These are phyloP conservation scores for Platalea minor DNA, from an alignment of 2,797 vertebrate genomes.

Conservation along the genomic window DNA sequence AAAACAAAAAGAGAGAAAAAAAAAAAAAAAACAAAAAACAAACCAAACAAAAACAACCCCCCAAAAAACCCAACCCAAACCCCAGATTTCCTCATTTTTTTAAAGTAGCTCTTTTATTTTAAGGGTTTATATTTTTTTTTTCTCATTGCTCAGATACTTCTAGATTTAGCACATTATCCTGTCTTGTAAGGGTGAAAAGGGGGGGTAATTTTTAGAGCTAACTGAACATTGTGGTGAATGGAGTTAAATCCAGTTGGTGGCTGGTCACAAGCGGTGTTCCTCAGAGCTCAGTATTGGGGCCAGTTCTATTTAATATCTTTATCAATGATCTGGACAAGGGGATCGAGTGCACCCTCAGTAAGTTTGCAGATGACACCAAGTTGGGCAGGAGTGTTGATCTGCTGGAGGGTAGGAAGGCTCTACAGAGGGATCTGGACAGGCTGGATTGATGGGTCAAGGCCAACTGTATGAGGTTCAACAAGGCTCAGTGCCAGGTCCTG, in stretches of 20 bases:
- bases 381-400: neutral
- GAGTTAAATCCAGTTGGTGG: neutral
- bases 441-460: neutral
- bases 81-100: neutral
- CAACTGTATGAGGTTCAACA: neutral
- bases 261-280: neutral
- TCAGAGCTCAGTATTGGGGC: neutral
- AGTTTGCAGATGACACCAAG: neutral
- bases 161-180: neutral
- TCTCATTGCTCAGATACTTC: neutral
- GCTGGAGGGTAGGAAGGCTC: neutral
- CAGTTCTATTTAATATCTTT: neutral
- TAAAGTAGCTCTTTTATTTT: neutral
- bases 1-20: fast-evolving
- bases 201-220: neutral
- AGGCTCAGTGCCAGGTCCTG: neutral
- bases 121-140: neutral
- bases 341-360: neutral
- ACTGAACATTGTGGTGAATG: neutral
- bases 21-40: fast-evolving
- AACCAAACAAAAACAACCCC: neutral
- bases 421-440: neutral
- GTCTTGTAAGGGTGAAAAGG: neutral
- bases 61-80: neutral
- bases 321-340: neutral